phyloP scores from a whole-genome alignment of 2,797 vertebrate genomes.

The Luscinia luscinia region DNA sequence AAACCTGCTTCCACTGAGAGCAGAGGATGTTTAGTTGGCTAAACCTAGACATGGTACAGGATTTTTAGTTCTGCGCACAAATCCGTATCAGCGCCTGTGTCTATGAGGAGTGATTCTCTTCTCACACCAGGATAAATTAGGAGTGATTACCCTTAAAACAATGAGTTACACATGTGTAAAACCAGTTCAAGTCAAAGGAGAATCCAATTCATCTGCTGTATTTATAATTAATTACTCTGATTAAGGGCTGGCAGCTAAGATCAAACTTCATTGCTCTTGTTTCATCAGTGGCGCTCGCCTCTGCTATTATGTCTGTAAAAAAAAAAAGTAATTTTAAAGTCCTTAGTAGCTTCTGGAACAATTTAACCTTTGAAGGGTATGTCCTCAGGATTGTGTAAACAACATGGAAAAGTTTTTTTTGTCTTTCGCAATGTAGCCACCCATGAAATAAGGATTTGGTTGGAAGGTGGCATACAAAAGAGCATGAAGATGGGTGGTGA shows the following conservation, averaged over 20 bases:
- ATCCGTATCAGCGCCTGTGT: background rate
- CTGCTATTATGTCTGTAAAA: conserved; percentile 60
- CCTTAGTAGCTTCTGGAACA: conserved; percentile 65
- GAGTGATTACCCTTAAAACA: conserved; percentile 60
- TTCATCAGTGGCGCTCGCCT: conserved; percentile 55
- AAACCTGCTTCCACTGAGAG: background rate
- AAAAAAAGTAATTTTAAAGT: conserved; percentile 54
- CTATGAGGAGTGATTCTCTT: conserved; percentile 24
- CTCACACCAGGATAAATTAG: conserved; percentile 35
- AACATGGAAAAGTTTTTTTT: conserved; percentile 62
- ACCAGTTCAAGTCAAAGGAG: conserved; percentile 54
- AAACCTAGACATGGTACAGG: background rate
- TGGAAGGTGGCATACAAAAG: conserved; percentile 45
- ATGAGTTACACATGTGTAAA: conserved; percentile 50
- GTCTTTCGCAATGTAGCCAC: conserved; percentile 59
- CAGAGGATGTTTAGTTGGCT: background rate
- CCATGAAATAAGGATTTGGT: conserved; percentile 62
- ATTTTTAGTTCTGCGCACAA: background rate
- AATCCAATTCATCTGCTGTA: conserved; percentile 47
- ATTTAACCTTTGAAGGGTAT: conserved; percentile 73
- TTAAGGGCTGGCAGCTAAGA: conserved; percentile 59
- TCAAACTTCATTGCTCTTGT: conserved; percentile 56
- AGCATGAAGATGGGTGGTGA: conserved; percentile 26
- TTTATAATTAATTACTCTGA: conserved; percentile 66
- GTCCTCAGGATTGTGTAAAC: conserved; percentile 68